These are phyloP conservation scores for Apamea crenata DNA, from an alignment of 2,888 invertebrate genomes.

Conservation along the genomic window DNA sequence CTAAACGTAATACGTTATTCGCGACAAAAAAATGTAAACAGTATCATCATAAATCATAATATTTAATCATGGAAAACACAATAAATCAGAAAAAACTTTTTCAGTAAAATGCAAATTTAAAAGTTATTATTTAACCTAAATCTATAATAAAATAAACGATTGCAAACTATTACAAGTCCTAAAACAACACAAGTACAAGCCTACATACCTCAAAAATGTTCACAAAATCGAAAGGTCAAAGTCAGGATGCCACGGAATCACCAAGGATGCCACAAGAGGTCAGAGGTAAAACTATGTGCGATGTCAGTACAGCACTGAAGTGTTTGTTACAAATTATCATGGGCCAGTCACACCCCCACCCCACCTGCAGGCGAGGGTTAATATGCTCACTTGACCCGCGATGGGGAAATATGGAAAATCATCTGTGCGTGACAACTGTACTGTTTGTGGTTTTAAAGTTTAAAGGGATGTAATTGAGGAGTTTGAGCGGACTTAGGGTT, in stretches of 20 bases:
- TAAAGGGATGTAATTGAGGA: conserved; percentile 46
- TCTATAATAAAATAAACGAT: not conserved
- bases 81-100: not conserved
- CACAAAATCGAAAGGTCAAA: conserved; percentile 29
- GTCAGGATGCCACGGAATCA: conserved; percentile 58
- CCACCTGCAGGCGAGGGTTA: conserved; percentile 85
- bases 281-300: conserved; percentile 85
- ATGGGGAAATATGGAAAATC: conserved; percentile 78
- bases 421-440: conserved; percentile 82
- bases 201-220: conserved; percentile 43
- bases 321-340: conserved; percentile 86
- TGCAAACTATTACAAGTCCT: too few relatives aligned
- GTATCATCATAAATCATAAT: too few relatives aligned
- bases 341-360: conserved; percentile 80
- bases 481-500: not conserved
- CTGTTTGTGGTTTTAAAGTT: conserved; percentile 64
- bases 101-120: not conserved
- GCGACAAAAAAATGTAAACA: not conserved
- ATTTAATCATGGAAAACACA: not conserved
- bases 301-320: conserved; percentile 83
- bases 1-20: not conserved
- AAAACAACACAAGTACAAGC: not conserved
- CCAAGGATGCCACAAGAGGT: conserved; percentile 76
- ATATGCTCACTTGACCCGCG: conserved; percentile 86
- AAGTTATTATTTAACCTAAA: not conserved